Evolutionary conservation across 2,797 vertebrate genomes (phyloP).

Genomic region (Iguana delicatissima): DNA sequence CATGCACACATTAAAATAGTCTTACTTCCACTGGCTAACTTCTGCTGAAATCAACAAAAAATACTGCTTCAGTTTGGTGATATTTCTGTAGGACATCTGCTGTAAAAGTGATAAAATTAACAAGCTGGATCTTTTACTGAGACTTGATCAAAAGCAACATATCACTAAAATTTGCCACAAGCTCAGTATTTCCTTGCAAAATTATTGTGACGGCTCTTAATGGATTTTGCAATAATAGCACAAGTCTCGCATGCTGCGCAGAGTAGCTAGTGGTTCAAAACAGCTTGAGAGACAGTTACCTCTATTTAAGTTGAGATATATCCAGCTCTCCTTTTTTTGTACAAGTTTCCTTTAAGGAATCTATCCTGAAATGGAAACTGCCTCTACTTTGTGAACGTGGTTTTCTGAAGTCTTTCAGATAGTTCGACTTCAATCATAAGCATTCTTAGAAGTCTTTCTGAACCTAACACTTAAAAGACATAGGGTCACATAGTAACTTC

Average conservation of each 20-base stretch:
- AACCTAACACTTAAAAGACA: neutral
- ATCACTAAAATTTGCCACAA: constrained; percentile 39
- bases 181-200: constrained; percentile 47
- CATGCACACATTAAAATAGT: neutral
- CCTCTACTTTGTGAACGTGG: neutral
- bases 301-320: neutral
- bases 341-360: neutral
- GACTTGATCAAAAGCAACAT: constrained; percentile 61
- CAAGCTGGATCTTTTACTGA: constrained; percentile 31
- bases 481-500: neutral
- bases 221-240: constrained; percentile 55
- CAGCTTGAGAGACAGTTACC: neutral
- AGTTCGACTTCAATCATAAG: neutral
- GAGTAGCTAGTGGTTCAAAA: neutral
- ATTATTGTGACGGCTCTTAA: constrained; percentile 55
- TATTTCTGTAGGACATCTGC: constrained; percentile 36
- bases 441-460: neutral
- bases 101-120: constrained; percentile 21
- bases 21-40: neutral
- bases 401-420: neutral
- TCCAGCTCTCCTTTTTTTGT: neutral
- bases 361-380: neutral
- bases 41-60: constrained; percentile 4
- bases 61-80: neutral
- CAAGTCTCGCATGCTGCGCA: constrained; percentile 57